Conservation (phyloP, 2,113 vertebrate species). For the Salvelinus sp. region DNA sequence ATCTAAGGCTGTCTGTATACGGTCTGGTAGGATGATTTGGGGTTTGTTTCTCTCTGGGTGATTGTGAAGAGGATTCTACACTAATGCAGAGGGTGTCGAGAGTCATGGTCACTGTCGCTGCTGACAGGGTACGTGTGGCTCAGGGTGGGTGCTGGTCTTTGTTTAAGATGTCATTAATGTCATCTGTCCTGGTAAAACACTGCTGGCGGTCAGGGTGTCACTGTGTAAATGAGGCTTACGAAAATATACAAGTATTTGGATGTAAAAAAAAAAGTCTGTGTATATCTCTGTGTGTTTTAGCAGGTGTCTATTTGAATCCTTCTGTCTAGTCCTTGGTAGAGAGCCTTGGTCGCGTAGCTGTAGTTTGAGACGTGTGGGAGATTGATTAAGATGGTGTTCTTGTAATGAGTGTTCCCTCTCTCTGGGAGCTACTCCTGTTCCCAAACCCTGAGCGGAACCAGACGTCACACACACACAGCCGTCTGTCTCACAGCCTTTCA, state of each 20-base stretch:
- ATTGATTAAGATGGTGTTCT: constrained; percentile 41
- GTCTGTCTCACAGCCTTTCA: neutral
- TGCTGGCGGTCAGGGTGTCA: neutral
- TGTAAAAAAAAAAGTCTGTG: neutral
- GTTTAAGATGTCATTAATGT: constrained; percentile 55
- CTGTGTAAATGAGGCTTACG: neutral
- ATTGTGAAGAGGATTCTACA: neutral
- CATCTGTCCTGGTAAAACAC: neutral
- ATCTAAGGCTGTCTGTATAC: neutral
- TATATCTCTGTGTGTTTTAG: constrained; percentile 2
- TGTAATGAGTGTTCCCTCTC: constrained; percentile 39
- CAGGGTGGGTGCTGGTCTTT: constrained; percentile 14
- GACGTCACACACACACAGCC: neutral
- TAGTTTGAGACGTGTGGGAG: constrained; percentile 18
- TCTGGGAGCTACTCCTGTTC: constrained; percentile 27
- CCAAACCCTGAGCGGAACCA: constrained; percentile 39
- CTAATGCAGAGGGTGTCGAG: neutral
- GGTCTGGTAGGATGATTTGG: neutral
- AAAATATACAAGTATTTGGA: neutral
- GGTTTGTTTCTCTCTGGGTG: neutral
- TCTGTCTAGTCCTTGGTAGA: constrained; percentile 9
- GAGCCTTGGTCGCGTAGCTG: neutral
- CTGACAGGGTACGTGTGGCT: neutral
- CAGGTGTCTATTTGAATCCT: neutral
- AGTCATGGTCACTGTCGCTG: neutral